phyloP scores from a whole-genome alignment of 2,888 invertebrate genomes.

The Oscheius sp. region DNA sequence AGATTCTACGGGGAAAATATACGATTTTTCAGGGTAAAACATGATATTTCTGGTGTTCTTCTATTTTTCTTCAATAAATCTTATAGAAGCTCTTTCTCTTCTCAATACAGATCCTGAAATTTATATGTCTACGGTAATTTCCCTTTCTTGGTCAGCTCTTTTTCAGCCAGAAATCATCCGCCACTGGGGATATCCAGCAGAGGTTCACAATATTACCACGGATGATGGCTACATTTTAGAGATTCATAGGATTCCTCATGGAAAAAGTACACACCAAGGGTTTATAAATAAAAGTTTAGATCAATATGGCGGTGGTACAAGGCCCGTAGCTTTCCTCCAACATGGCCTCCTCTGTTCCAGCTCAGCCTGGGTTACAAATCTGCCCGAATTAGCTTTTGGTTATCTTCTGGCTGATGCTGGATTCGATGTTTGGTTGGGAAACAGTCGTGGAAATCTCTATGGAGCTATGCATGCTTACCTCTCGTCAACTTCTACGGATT shows the following conservation, averaged over 20 bases:
- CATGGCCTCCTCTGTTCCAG: slow-evolving; percentile 80
- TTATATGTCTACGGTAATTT: not conserved
- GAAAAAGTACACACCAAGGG: slow-evolving; percentile 73
- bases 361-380: slow-evolving; percentile 61
- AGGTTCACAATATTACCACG: slow-evolving; percentile 76
- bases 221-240: slow-evolving; percentile 86
- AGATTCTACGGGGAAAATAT: no score
- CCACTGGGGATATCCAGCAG: slow-evolving; percentile 74
- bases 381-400: slow-evolving; percentile 49
- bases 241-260: slow-evolving; percentile 83
- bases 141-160: not conserved
- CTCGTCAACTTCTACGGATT: slow-evolving; percentile 1
- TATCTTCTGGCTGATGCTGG: slow-evolving; percentile 76
- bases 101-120: not conserved
- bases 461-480: slow-evolving; percentile 75
- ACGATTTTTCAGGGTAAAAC: no score
- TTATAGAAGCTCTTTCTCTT: no score
- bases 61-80: no score
- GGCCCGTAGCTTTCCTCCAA: slow-evolving; percentile 78
- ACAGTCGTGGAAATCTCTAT: slow-evolving; percentile 85
- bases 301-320: not conserved
- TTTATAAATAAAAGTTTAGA: slow-evolving; percentile 2
- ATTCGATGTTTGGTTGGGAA: slow-evolving; percentile 85
- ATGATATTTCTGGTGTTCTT: no score
- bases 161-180: slow-evolving; percentile 59